Conservation (phyloP, 2,888 invertebrate genomes). For the Notodonta ziczac region DNA sequence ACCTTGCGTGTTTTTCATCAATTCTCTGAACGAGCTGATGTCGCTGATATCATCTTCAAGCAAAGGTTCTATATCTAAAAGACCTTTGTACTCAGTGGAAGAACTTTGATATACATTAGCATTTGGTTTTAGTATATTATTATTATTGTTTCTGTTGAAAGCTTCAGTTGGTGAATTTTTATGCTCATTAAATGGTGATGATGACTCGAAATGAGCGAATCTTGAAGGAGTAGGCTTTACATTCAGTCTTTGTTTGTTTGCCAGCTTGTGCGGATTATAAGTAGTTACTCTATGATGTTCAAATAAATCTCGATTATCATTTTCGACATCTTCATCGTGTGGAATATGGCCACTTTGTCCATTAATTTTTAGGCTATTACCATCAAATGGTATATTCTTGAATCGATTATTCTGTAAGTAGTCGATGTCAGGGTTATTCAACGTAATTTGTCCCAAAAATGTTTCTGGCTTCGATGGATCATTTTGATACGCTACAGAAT, state of each 20-base stretch:
- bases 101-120: slow-evolving; percentile 54
- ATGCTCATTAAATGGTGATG: slow-evolving; percentile 48
- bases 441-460: slow-evolving; percentile 86
- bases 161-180: slow-evolving; percentile 47
- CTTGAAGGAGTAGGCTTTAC: slow-evolving; percentile 60
- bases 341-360: slow-evolving; percentile 71
- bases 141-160: slow-evolving; percentile 45
- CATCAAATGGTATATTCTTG: slow-evolving; percentile 77
- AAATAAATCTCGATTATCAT: slow-evolving; percentile 73
- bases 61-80: slow-evolving; percentile 83
- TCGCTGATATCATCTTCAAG: slow-evolving; percentile 85
- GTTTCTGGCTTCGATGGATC: slow-evolving; percentile 86
- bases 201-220: slow-evolving; percentile 59
- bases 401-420: slow-evolving; percentile 75
- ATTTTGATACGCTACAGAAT: slow-evolving; percentile 83
- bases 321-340: slow-evolving; percentile 72
- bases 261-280: slow-evolving; percentile 73
- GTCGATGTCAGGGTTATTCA: slow-evolving; percentile 85
- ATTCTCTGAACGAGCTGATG: slow-evolving; percentile 73
- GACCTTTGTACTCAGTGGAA: slow-evolving; percentile 78
- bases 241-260: slow-evolving; percentile 69
- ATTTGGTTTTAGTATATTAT: slow-evolving; percentile 50
- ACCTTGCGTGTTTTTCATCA: slow-evolving; percentile 75
- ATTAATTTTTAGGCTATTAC: slow-evolving; percentile 78
- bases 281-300: slow-evolving; percentile 78